These are phyloP conservation scores for Pteronotus mesoamericanus DNA, from an alignment of 2,797 vertebrate genomes.

Conservation along the genomic window DNA sequence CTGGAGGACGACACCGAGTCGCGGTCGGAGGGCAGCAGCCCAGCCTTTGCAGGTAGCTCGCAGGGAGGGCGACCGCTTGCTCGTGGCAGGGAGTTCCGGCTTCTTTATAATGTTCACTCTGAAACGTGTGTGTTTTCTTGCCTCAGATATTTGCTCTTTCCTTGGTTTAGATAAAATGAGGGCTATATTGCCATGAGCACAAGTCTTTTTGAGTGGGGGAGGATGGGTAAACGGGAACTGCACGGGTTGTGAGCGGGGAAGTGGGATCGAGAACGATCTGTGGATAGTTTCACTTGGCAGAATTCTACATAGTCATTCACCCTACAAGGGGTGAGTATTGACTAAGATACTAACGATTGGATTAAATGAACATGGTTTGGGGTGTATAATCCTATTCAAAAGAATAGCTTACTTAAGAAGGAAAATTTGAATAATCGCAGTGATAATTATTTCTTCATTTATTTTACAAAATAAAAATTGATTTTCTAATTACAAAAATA, in stretches of 20 bases:
- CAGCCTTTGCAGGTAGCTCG: constrained; percentile 88
- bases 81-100: background rate
- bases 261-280: background rate
- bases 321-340: background rate
- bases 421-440: background rate
- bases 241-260: too few relatives aligned
- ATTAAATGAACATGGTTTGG: background rate
- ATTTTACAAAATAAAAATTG: background rate
- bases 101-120: background rate
- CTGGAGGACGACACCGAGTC: constrained; percentile 94
- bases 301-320: background rate
- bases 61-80: background rate
- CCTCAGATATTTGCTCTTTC: background rate
- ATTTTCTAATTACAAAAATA: background rate
- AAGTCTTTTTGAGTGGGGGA: background rate
- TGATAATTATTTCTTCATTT: background rate
- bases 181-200: background rate
- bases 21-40: constrained; percentile 87
- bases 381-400: background rate
- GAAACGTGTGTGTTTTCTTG: background rate
- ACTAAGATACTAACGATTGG: background rate
- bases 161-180: background rate
- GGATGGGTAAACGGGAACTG: background rate
- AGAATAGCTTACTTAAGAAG: background rate
- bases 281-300: background rate